Evolutionary conservation across 2,888 invertebrate genomes (phyloP).

Genomic region (Platerodrilus igneus): DNA sequence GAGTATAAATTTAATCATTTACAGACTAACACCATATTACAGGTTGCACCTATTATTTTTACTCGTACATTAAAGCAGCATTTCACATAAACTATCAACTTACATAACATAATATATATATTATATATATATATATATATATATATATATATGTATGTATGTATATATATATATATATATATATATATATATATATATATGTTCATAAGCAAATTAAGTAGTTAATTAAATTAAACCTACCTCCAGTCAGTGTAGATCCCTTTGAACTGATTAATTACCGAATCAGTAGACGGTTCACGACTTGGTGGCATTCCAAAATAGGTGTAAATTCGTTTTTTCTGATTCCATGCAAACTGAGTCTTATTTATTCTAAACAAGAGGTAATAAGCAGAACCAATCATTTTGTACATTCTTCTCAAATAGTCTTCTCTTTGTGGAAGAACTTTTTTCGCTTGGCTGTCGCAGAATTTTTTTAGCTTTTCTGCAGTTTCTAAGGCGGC

Average conservation of each 20-base stretch:
- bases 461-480: conserved; percentile 46
- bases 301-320: conserved; percentile 39
- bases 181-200: too few species aligned
- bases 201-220: too few species aligned
- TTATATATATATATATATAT: too few species aligned
- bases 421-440: conserved; percentile 46
- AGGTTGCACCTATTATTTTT: too few species aligned
- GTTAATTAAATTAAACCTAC: conserved; percentile 29
- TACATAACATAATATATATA: too few species aligned
- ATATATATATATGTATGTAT: too few species aligned
- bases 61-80: too few species aligned
- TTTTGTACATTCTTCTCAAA: conserved; percentile 44
- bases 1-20: too few species aligned
- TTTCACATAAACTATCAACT: too few species aligned
- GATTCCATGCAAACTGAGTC: conserved; percentile 31
- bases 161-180: too few species aligned
- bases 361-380: conserved; percentile 45
- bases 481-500: conserved; percentile 39
- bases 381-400: conserved; percentile 45
- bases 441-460: conserved; percentile 41
- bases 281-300: conserved; percentile 42
- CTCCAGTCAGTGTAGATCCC: conserved; percentile 38
- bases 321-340: conserved; percentile 37
- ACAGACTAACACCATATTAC: too few species aligned
- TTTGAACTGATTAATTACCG: conserved; percentile 40